These are phyloP conservation scores for Andrena hattorfiana DNA, from an alignment of 2,888 invertebrate genomes.

Conservation along the genomic window DNA sequence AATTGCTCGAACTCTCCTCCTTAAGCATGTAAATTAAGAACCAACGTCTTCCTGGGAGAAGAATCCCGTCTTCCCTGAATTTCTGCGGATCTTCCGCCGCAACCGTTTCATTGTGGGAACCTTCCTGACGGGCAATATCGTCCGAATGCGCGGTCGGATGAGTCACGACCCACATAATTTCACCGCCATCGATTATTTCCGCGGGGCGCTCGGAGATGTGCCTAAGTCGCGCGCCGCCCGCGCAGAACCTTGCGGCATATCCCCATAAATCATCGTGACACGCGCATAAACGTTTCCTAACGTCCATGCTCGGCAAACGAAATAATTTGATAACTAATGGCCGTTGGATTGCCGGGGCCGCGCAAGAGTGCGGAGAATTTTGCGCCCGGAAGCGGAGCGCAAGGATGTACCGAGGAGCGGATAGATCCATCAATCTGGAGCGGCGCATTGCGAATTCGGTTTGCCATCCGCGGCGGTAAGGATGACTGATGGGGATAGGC, in stretches of 20 bases:
- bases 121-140: background rate
- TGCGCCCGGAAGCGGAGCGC: slow-evolving; percentile 39
- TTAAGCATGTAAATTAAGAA: background rate
- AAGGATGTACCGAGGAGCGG: slow-evolving; percentile 68
- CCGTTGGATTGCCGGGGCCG: slow-evolving; percentile 59
- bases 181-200: slow-evolving; percentile 50
- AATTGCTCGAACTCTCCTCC: background rate
- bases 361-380: slow-evolving; percentile 59
- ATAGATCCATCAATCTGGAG: slow-evolving; percentile 76
- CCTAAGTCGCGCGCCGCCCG: slow-evolving; percentile 38
- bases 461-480: slow-evolving; percentile 74
- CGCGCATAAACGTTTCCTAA: slow-evolving; percentile 72
- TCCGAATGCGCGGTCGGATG: background rate
- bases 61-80: background rate
- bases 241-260: slow-evolving; percentile 18
- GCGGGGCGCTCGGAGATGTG: slow-evolving; percentile 12
- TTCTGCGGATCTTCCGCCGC: background rate
- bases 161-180: slow-evolving; percentile 40
- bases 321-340: slow-evolving; percentile 74
- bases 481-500: slow-evolving; percentile 79
- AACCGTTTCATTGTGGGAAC: background rate
- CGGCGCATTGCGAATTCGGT: slow-evolving; percentile 71
- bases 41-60: background rate
- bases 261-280: slow-evolving; percentile 72
- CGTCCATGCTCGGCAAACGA: slow-evolving; percentile 63